Conservation (phyloP, 2,888 invertebrate species). For the Incurvaria masculella region DNA sequence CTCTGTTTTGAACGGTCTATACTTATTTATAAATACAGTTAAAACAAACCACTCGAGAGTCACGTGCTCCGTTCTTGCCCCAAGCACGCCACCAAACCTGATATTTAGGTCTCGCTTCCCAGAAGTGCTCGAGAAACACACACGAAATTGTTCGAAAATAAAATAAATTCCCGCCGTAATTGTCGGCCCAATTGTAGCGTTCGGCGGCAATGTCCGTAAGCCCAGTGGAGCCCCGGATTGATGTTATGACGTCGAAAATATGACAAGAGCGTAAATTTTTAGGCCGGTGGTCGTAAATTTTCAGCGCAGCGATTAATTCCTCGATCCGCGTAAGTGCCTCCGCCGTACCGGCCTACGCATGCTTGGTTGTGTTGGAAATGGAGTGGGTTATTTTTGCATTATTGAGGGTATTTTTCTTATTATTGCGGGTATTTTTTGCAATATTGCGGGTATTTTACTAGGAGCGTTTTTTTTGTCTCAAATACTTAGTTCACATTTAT, state of each 20-base stretch:
- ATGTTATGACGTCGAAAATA: neutral
- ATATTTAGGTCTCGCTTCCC: neutral
- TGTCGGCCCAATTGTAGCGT: conserved; percentile 32
- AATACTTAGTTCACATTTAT: too few relatives aligned
- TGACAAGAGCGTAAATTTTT: neutral
- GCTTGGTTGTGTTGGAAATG: too few relatives aligned
- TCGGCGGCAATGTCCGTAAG: neutral
- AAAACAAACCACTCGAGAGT: too few relatives aligned
- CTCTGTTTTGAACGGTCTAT: too few relatives aligned
- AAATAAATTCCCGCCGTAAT: conserved; percentile 34
- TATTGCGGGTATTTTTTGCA: too few relatives aligned
- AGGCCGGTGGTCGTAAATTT: neutral
- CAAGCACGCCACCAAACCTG: neutral
- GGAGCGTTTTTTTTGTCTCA: too few relatives aligned
- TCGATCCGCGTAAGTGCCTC: too few relatives aligned
- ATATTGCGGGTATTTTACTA: too few relatives aligned
- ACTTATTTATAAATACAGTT: too few relatives aligned
- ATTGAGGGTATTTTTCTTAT: too few relatives aligned
- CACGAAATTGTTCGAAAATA: conserved; percentile 26
- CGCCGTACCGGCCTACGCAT: too few relatives aligned
- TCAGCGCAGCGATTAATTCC: neutral
- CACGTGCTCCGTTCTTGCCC: neutral
- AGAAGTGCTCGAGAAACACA: neutral
- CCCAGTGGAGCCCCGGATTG: neutral
- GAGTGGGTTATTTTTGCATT: too few relatives aligned